Evolutionary conservation across 2,113 vertebrate genomes (phyloP), one percentile per base, ranked within the genome.

Genomic region (Cryptotis parvus): DNA sequence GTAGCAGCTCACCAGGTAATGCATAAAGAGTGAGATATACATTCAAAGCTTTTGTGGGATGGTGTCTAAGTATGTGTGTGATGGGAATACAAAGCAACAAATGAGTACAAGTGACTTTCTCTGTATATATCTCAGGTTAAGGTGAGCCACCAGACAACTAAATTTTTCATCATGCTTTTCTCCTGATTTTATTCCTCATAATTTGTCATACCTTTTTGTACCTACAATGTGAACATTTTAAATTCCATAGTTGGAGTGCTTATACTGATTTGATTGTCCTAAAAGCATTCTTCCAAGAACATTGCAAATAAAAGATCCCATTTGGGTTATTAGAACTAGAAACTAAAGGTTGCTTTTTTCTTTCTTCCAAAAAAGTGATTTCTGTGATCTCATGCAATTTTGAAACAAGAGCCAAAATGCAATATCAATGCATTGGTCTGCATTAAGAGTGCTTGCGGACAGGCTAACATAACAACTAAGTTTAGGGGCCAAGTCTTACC

Each of bases 41-140:
- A 2, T 14, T 22, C 39, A 9, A 18, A 41, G 72, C 3, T 12
- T 55, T 14, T 1, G 2, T 2, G 1, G 20, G n/a, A 29, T 6
- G 0, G 9, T 55, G 20, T 3, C 24, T 6, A 1, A 0, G 2
- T 2, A 10, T 9, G 4, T 16, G 11, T 0, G 2, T 26, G 10
- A 16, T 7, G 1, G 26, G 16, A 29, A 12, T 14, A 24, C 61
- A 52, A 6, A 24, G 7, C 49, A 78, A 37, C 20, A 31, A 58
- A 11, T 37, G 15, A 77, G 20, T 73, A 4, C 0, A 18, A 2
- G 5, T 9, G 52, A 3, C 39, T 79, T 87, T 74, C 18, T 78
- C 8, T 87, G 11, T 27, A 12, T 10, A 9, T 35, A 15, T 58
- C 39, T 3, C 29, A 4, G 10, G 16, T 45, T n/a, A 24, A 18